Evolutionary conservation across 2,797 vertebrate genomes (phyloP).

Genomic region (Acanthurus tractus): DNA sequence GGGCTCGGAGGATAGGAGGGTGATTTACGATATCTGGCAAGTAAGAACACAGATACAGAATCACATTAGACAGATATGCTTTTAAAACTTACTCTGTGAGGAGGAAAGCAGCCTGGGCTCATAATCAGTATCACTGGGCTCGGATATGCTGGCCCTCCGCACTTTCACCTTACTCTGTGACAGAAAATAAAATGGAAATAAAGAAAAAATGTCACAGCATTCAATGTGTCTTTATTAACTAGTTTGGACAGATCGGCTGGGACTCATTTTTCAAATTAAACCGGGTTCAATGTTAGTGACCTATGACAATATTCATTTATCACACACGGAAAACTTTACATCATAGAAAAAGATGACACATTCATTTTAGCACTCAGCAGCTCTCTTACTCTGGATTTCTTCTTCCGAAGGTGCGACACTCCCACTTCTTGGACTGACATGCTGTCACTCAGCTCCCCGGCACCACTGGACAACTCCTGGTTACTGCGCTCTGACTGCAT

Average conservation of each 20-base stretch:
- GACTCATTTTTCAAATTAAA: not conserved
- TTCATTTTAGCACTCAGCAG: not conserved
- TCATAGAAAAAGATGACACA: not conserved
- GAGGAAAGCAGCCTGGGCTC: conserved; percentile 68
- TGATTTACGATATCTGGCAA: not conserved
- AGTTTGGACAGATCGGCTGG: not conserved
- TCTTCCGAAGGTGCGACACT: conserved; percentile 72
- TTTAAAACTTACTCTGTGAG: conserved; percentile 69
- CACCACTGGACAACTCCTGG: conserved; percentile 90
- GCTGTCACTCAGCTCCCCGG: conserved; percentile 92
- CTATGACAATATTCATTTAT: not conserved
- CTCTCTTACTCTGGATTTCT: conserved; percentile 87
- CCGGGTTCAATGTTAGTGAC: no score
- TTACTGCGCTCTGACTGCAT: conserved; percentile 59
- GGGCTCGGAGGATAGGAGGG: not conserved
- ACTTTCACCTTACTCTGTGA: conserved; percentile 87
- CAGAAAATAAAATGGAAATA: not conserved
- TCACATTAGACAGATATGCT: not conserved
- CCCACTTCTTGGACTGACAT: conserved; percentile 80
- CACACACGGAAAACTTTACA: not conserved
- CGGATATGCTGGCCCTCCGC: conserved; percentile 94
- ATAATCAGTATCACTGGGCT: conserved; percentile 94
- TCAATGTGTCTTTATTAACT: not conserved
- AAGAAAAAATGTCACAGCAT: not conserved
- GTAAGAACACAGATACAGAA: not conserved